Evolutionary conservation across 2,113 vertebrate species (phyloP), one percentile per base, ranked within the genome.

Genomic region (Epinephelus cyanopodus): DNA sequence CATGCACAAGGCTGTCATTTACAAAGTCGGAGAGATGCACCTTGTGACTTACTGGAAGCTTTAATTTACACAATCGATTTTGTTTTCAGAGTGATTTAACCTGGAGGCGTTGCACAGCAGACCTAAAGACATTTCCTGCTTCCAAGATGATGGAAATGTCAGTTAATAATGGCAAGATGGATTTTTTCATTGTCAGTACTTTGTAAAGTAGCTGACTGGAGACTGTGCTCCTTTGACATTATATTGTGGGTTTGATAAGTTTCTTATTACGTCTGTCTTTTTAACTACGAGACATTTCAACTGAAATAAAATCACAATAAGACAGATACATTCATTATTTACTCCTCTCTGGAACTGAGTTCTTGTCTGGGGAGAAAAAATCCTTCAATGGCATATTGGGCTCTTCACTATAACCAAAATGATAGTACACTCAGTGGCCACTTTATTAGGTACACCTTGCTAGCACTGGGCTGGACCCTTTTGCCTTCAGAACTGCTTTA

Each of bases 21-120:
- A 74, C 72, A 60, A 65, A 61, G 52, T 13, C 23, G 2, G 57
- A 45, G 60, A 61, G 69, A 15, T 63, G 29, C 79, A 78, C 53
- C 68, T 37, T 73, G 61, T 85, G 63, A 84, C 82, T 84, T 70
- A n/a, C 77, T 66, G 77, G 79, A 87, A 82, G 78, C 50, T 9
- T 0, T 57, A 63, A 73, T 37, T 63, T 29, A 39, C 11, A 6
- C 4, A 1, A 84, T 84, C 8, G 50, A 88, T 79, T 69, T 6
- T 2, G 8, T 67, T 74, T 67, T 62, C 23, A 54, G 69, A 72
- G n/a, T 57, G 74, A 66, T 84, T 74, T 66, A 70, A 77, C 58
- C 27, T 74, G 63, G n/a, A 61, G 63, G 52, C 5, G 0, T 27
- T 60, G 21, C 1, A 12, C 54, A 25, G 58, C 2, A 39, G 70